Conservation (phyloP, 2,113 vertebrate species). For the Eubucco bourcierii region DNA sequence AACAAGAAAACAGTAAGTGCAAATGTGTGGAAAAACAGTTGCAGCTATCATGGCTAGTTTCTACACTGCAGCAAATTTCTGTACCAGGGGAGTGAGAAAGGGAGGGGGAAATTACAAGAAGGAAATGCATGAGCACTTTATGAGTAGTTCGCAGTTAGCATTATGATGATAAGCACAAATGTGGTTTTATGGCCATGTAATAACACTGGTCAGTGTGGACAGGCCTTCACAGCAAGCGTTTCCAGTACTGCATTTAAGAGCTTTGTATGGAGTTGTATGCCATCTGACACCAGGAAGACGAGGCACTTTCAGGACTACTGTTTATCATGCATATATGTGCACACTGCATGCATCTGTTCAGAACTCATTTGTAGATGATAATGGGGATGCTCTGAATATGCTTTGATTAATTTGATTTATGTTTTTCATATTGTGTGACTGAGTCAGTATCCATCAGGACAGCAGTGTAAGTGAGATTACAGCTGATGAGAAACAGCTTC, state of each 20-base stretch:
- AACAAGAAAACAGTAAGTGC: not conserved
- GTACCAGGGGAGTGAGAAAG: not conserved
- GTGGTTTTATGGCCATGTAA: constrained; percentile 29
- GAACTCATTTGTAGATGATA: constrained; percentile 67
- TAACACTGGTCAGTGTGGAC: constrained; percentile 31
- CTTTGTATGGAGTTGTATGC: constrained; percentile 1
- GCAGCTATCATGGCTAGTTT: not conserved
- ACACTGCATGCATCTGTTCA: constrained; percentile 71
- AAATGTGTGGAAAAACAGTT: constrained; percentile 20
- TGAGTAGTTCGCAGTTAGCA: not conserved
- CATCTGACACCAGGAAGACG: constrained; percentile 41
- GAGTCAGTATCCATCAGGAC: constrained; percentile 69
- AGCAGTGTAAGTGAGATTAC: constrained; percentile 59
- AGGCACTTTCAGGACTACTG: constrained; percentile 18
- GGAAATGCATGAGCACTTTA: not conserved
- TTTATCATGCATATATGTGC: constrained; percentile 54
- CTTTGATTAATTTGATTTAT: constrained; percentile 71
- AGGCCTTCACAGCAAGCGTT: constrained; percentile 55
- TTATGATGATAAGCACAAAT: constrained; percentile 32
- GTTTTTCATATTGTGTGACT: constrained; percentile 68
- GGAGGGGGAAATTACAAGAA: not conserved
- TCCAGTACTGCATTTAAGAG: constrained; percentile 41
- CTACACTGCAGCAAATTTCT: not conserved
- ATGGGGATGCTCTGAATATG: constrained; percentile 66
- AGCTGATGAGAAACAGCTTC: constrained; percentile 72